A percentile compares a stretch with the other conserved stretches of the same genome.
Conservation (phyloP, 2,113 vertebrate genomes). For the Electrona antarctica region DNA sequence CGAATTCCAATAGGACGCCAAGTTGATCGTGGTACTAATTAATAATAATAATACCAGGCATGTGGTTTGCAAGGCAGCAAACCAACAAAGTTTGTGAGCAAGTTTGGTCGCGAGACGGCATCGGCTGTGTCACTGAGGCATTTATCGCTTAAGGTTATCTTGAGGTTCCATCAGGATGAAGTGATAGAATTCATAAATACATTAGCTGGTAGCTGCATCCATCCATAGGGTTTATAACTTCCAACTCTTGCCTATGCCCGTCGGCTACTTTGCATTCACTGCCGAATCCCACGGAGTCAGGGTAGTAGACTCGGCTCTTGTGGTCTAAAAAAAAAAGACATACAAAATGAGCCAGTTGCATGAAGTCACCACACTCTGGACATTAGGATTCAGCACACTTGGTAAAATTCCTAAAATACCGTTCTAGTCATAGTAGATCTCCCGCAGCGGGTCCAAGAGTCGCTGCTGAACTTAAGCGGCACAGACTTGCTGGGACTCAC, state of each 20-base stretch:
- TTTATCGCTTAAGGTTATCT: not conserved
- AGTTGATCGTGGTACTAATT: not conserved
- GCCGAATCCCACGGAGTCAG: slow-evolving; percentile 6
- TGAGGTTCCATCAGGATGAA: not conserved
- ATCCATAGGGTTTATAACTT: slow-evolving; percentile 4
- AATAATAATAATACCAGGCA: too few relatives aligned
- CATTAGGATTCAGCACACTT: not conserved
- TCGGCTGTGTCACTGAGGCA: not conserved
- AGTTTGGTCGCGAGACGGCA: not conserved
- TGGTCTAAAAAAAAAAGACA: not conserved
- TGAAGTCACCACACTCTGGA: not conserved
- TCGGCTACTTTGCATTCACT: not conserved
- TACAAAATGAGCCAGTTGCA: not conserved
- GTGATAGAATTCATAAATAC: not conserved
- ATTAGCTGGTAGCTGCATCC: not conserved
- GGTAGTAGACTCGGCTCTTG: not conserved
- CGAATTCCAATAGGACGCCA: not conserved
- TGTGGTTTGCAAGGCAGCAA: not conserved
- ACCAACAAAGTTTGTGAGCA: not conserved
- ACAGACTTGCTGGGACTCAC: not conserved
- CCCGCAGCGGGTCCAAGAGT: not conserved
- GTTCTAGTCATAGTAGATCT: slow-evolving; percentile 14
- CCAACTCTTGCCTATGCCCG: not conserved
- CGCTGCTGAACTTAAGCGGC: slow-evolving; percentile 8
- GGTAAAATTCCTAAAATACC: not conserved